Evolutionary conservation across 2,113 vertebrate genomes (phyloP).

Genomic region (Siphamia tubifer): DNA sequence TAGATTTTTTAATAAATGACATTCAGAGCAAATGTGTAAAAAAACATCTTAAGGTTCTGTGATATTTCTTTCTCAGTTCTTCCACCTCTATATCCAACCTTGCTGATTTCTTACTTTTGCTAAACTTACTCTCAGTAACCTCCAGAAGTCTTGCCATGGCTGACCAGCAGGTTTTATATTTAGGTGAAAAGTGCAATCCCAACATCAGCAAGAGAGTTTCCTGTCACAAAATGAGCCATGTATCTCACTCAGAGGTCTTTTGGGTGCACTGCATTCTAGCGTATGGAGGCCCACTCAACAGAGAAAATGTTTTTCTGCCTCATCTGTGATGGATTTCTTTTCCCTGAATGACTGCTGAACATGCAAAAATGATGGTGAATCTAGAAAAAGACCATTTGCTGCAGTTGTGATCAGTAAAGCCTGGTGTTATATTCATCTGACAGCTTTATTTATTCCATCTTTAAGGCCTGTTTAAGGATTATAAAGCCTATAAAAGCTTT

Average conservation of each 20-base stretch:
- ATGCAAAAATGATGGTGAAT: slow-evolving; percentile 5
- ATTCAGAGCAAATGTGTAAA: too few relatives aligned
- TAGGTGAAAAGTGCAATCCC: neutral
- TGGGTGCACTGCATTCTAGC: neutral
- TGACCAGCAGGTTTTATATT: neutral
- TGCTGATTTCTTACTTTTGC: neutral
- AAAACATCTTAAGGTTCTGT: too few relatives aligned
- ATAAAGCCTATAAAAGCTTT: too few relatives aligned
- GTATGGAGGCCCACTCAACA: neutral
- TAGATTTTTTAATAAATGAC: too few relatives aligned
- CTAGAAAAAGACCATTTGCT: neutral
- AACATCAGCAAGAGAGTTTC: slow-evolving; percentile 2
- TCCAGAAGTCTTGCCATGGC: neutral
- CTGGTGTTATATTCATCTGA: too few relatives aligned
- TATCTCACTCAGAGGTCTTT: slow-evolving; percentile 12
- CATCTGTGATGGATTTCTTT: slow-evolving; percentile 17
- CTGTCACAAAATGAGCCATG: slow-evolving; percentile 9
- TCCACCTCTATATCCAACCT: neutral
- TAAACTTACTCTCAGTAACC: neutral
- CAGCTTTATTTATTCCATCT: too few relatives aligned
- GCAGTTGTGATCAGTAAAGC: neutral
- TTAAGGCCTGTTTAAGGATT: too few relatives aligned
- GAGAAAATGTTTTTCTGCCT: neutral
- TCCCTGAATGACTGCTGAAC: slow-evolving; percentile 27
- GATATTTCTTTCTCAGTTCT: neutral